Evolutionary conservation across 1,140 invertebrate genomes (phyloP).

Genomic region (Drosophila kepulauana): DNA sequence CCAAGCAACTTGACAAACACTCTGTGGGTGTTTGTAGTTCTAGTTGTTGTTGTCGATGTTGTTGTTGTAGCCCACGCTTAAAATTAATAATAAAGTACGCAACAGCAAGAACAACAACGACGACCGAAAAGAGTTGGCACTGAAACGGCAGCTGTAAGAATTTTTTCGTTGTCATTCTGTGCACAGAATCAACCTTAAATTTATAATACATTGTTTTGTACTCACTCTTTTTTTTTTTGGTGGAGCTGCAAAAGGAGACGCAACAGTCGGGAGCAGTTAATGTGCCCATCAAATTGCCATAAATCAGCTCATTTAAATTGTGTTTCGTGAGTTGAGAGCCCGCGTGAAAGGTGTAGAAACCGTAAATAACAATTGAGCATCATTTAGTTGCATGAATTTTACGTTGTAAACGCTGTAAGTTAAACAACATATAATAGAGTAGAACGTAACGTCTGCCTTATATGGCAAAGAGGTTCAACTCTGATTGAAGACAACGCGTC

Average conservation of each 20-base stretch:
- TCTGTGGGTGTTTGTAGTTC: slow-evolving; percentile 75
- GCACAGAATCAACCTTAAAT: slow-evolving; percentile 51
- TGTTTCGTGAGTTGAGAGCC: slow-evolving; percentile 23
- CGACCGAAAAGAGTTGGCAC: slow-evolving; percentile 61
- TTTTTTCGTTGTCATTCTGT: slow-evolving; percentile 40
- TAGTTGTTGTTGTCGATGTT: slow-evolving; percentile 35
- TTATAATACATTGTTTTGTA: slow-evolving; percentile 47
- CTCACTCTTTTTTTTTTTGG: slow-evolving; percentile 10
- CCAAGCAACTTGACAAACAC: slow-evolving; percentile 73
- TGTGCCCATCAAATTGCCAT: slow-evolving; percentile 77
- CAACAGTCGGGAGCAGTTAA: slow-evolving; percentile 33
- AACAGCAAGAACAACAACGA: slow-evolving; percentile 35
- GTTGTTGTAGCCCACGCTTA: slow-evolving; percentile 53
- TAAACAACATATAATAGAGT: slow-evolving; percentile 14
- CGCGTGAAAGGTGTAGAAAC: slow-evolving; percentile 56
- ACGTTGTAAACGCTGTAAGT: neutral
- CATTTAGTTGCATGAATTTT: slow-evolving; percentile 8
- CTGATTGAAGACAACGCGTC: slow-evolving; percentile 53
- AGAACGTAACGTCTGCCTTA: slow-evolving; percentile 25
- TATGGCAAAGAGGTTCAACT: slow-evolving; percentile 29
- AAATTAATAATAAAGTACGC: slow-evolving; percentile 81
- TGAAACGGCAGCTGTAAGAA: slow-evolving; percentile 57
- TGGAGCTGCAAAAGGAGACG: neutral
- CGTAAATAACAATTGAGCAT: slow-evolving; percentile 60
- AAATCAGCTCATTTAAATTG: slow-evolving; percentile 78